Percentiles rank a stretch among this genome's conserved stretches.
These are phyloP conservation scores for Diadumene lineata DNA, from an alignment of 92 coral and sea anemone species.

Conservation along the genomic window DNA sequence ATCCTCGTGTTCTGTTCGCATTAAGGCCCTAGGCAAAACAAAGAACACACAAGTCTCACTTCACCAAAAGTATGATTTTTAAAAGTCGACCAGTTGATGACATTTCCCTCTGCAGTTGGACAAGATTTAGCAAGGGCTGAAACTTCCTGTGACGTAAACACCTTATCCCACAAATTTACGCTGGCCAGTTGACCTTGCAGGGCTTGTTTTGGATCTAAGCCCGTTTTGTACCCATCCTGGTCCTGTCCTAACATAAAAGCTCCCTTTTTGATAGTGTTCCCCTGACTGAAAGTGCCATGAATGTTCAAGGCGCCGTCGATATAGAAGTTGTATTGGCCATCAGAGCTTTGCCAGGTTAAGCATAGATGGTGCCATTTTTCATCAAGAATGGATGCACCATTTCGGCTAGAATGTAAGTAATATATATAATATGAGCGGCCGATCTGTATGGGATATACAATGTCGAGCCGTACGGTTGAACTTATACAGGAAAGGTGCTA, in stretches of 20 bases:
- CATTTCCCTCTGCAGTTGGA: slow-evolving; percentile 11
- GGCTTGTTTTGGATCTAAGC: not conserved
- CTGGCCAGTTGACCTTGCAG: slow-evolving; percentile 14
- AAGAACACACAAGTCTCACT: not conserved
- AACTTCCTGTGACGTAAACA: slow-evolving; percentile 4
- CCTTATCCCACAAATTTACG: slow-evolving; percentile 24
- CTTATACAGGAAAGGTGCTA: too few species aligned
- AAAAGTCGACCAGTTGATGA: slow-evolving; percentile 14
- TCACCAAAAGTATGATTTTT: not conserved
- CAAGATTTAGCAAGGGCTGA: slow-evolving; percentile 15
- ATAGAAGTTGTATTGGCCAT: slow-evolving; percentile 10
- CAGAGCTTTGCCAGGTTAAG: slow-evolving; percentile 10
- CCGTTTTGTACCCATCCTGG: slow-evolving; percentile 15
- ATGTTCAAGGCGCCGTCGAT: slow-evolving; percentile 8
- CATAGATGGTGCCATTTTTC: slow-evolving; percentile 33
- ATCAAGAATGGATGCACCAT: not conserved
- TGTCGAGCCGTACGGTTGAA: not conserved
- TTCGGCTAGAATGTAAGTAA: not conserved
- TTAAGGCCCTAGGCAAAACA: not conserved
- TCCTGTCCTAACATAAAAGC: slow-evolving; percentile 16
- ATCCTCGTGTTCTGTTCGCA: too few species aligned
- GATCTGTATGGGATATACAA: too few species aligned
- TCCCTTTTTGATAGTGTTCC: slow-evolving; percentile 17
- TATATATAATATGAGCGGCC: too few species aligned
- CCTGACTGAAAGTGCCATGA: not conserved